Conservation (phyloP, 2,888 invertebrate species). For the Leistus spinibarbis region DNA sequence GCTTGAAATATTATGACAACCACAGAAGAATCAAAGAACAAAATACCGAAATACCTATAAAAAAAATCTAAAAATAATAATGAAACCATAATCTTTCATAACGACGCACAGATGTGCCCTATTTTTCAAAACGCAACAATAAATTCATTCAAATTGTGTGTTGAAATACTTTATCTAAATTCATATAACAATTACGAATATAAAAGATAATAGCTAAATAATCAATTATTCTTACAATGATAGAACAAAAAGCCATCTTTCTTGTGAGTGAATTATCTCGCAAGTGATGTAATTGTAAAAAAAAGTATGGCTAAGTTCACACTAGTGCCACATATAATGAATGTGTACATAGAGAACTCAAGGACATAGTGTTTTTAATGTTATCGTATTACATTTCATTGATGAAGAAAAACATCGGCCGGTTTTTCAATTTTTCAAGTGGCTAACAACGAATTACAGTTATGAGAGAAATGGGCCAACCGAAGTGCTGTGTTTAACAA, state of each 20-base stretch:
- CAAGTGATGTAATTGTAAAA: background rate
- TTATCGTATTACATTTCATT: too few relatives aligned
- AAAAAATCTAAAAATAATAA: background rate
- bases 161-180: background rate
- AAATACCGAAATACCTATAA: background rate
- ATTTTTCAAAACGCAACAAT: background rate
- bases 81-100: background rate
- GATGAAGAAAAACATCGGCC: too few relatives aligned
- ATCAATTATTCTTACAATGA: background rate
- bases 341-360: background rate
- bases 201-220: background rate
- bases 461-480: too few relatives aligned
- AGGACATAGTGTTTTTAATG: too few relatives aligned
- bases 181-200: background rate
- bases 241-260: background rate
- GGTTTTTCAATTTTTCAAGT: too few relatives aligned
- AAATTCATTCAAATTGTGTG: background rate
- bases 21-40: background rate
- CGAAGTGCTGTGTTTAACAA: too few relatives aligned
- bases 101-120: background rate
- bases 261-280: background rate
- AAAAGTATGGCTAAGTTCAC: background rate
- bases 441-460: too few relatives aligned
- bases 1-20: background rate
- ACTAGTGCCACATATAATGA: background rate